phyloP scores from a whole-genome alignment of 1,140 invertebrate species.

The Papilio polytes region DNA sequence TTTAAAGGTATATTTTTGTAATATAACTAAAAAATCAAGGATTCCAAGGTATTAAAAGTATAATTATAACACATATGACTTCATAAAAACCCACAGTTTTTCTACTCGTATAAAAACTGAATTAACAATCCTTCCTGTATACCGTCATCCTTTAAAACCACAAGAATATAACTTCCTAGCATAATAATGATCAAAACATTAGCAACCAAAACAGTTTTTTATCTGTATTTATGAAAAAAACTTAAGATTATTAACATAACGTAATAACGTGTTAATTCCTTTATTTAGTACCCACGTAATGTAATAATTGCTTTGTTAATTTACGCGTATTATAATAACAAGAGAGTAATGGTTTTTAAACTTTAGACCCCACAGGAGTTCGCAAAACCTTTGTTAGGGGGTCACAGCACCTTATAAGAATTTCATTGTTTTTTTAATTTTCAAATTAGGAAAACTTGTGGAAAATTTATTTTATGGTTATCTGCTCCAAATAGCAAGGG shows the following conservation, averaged over 20 bases:
- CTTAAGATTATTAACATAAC: constrained; percentile 5
- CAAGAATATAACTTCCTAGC: constrained; percentile 6
- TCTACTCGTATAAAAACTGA: neutral
- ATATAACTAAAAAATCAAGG: neutral
- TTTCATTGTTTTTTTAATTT: neutral
- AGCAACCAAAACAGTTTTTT: constrained; percentile 5
- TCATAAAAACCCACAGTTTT: constrained; percentile 9
- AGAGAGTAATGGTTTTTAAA: neutral
- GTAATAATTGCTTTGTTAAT: constrained; percentile 2
- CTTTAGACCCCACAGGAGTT: neutral
- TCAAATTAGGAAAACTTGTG: neutral
- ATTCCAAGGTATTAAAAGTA: neutral
- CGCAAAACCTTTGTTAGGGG: neutral
- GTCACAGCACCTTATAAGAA: neutral
- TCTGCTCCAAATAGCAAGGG: too few species aligned
- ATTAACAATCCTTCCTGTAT: constrained; percentile 12
- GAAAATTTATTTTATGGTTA: neutral
- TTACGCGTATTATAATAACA: neutral
- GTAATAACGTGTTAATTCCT: constrained; percentile 12
- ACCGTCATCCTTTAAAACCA: constrained; percentile 12
- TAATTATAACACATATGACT: neutral
- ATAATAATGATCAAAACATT: constrained; percentile 3
- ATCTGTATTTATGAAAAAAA: constrained; percentile 3
- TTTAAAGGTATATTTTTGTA: too few species aligned
- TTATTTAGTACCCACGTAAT: neutral